phyloP scores from a whole-genome alignment of 2,113 vertebrate species.

The Tichodroma muraria region DNA sequence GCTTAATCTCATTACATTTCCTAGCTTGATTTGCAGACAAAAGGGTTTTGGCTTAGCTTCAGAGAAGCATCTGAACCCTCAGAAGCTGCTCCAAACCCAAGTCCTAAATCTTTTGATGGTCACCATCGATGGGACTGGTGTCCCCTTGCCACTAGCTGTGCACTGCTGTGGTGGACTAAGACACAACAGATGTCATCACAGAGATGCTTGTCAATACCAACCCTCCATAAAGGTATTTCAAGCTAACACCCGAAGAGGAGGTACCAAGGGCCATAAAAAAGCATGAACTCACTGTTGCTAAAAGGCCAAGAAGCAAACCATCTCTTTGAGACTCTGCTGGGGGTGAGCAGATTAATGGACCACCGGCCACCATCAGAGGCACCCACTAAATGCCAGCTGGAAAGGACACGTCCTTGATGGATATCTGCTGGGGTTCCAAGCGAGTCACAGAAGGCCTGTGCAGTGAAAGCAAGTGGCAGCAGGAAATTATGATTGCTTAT shows the following conservation, averaged over 20 bases:
- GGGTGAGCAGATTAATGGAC: background rate
- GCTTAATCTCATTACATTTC: conserved; percentile 49
- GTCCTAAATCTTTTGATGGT: conserved; percentile 24
- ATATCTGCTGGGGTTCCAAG: background rate
- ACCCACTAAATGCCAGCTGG: background rate
- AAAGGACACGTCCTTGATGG: background rate
- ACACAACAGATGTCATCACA: background rate
- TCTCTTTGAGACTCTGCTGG: background rate
- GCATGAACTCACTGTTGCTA: background rate
- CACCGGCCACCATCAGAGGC: background rate
- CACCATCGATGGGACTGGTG: background rate
- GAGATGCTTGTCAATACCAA: background rate
- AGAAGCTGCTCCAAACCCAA: conserved; percentile 28
- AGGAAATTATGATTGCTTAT: background rate
- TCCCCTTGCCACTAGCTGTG: background rate
- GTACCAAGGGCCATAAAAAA: background rate
- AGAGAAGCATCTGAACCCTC: conserved; percentile 45
- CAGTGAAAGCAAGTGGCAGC: background rate
- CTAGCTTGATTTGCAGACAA: conserved; percentile 31
- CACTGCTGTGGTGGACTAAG: background rate
- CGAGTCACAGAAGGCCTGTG: background rate
- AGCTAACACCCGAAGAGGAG: background rate
- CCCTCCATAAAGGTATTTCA: background rate
- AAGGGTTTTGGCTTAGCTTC: conserved; percentile 52
- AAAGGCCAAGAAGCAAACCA: background rate